A percentile compares a stretch with the other conserved stretches of the same genome.
Conservation (phyloP, 1,140 invertebrate species). For the Ostrea edulis region DNA sequence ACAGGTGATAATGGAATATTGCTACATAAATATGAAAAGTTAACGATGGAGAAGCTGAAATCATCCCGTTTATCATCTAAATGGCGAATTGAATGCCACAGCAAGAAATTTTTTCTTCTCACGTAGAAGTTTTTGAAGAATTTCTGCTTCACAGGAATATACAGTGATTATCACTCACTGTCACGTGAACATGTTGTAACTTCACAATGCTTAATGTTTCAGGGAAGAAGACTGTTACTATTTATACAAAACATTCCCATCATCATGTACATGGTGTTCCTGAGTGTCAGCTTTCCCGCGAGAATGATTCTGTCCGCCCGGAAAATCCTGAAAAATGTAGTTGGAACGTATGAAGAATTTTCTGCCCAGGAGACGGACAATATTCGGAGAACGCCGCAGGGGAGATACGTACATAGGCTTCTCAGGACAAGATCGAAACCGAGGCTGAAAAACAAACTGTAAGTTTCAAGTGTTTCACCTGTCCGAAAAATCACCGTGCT, state of each 20-base stretch:
- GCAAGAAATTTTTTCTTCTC: too few relatives aligned
- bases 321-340: not conserved
- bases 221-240: not conserved
- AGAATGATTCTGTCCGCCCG: not conserved
- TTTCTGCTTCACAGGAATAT: too few relatives aligned
- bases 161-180: too few relatives aligned
- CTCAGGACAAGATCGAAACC: conserved; percentile 5
- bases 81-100: too few relatives aligned
- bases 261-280: conserved; percentile 27
- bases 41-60: too few relatives aligned
- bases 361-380: not conserved
- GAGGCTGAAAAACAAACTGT: not conserved
- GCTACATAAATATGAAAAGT: too few relatives aligned
- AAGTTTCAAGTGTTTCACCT: not conserved
- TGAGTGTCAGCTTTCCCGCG: conserved; percentile 32
- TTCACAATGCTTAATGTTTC: not conserved
- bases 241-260: conserved; percentile 42
- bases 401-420: not conserved
- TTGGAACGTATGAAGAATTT: not conserved
- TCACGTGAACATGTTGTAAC: too few relatives aligned
- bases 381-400: not conserved
- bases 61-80: too few relatives aligned
- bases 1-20: too few relatives aligned
- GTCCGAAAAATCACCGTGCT: too few relatives aligned
- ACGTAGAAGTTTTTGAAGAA: too few relatives aligned